Conservation (phyloP, 35 echinoderm and acorn worm genomes). For the Heliocidaris tuberculata region DNA sequence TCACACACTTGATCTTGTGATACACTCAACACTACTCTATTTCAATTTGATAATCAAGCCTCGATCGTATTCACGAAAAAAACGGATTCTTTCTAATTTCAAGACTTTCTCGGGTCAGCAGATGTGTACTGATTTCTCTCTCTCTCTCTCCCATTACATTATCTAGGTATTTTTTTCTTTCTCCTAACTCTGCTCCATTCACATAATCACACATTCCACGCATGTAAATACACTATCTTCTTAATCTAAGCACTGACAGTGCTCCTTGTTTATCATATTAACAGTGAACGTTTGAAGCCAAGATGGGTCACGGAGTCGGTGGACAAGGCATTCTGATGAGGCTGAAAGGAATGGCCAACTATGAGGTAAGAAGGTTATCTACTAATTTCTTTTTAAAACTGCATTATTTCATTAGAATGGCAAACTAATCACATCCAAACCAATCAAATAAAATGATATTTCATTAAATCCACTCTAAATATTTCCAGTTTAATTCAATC, state of each 20-base stretch:
- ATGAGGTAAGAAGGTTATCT: slow-evolving; percentile 6
- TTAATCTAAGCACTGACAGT: background rate
- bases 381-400: too few relatives aligned
- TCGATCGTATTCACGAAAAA: background rate
- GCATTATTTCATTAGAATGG: too few relatives aligned
- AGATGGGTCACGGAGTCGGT: slow-evolving; percentile 38
- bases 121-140: background rate
- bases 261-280: background rate
- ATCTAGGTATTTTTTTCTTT: background rate
- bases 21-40: background rate
- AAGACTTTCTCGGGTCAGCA: background rate
- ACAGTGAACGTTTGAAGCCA: background rate
- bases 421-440: too few relatives aligned
- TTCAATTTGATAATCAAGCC: background rate
- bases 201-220: background rate
- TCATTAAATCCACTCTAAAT: too few relatives aligned
- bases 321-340: slow-evolving; percentile 3
- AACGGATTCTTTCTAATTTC: background rate
- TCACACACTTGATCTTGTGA: background rate
- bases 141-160: background rate
- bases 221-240: background rate
- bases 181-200: background rate
- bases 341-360: slow-evolving; percentile 44
- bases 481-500: too few relatives aligned
- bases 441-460: too few relatives aligned